A percentile compares a stretch with the other conserved stretches of the same genome.
Evolutionary conservation across 1,140 invertebrate genomes (phyloP).

Genomic region (Dendroctonus valens): DNA sequence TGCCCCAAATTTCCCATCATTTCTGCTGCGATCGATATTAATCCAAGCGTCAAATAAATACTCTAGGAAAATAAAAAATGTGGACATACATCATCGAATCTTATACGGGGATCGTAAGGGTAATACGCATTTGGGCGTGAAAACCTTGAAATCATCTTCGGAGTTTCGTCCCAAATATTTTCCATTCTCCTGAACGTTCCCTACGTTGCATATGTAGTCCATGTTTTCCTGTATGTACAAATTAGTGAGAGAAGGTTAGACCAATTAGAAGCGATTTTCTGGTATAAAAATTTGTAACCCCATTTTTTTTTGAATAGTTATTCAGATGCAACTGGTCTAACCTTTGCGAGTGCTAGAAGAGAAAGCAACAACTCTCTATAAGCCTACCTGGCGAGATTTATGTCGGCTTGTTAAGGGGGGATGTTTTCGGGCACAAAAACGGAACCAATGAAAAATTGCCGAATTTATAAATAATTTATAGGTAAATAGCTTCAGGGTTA

Average conservation of each 20-base stretch:
- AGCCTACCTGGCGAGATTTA: constrained; percentile 12
- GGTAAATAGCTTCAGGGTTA: constrained; percentile 21
- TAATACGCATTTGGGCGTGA: constrained; percentile 14
- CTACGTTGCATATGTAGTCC: constrained; percentile 46
- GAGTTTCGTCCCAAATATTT: constrained; percentile 24
- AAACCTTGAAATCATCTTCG: constrained; percentile 2
- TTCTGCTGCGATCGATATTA: constrained; percentile 2
- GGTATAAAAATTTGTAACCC: background rate
- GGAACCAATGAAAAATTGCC: constrained; percentile 20
- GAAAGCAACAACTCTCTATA: constrained; percentile 8
- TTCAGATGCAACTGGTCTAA: constrained; percentile 2
- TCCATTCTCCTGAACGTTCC: constrained; percentile 36
- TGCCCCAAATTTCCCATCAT: no score
- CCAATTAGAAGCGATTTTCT: background rate
- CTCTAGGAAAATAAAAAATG: constrained; percentile 6
- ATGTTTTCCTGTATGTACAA: constrained; percentile 38
- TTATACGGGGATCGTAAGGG: constrained; percentile 13
- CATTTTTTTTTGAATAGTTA: background rate
- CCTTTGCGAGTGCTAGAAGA: constrained; percentile 19
- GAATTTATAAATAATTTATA: constrained; percentile 29
- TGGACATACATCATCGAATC: constrained; percentile 16
- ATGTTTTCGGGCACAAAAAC: constrained; percentile 11
- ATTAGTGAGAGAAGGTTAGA: constrained; percentile 12
- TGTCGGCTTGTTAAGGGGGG: constrained; percentile 16
- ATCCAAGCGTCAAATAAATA: constrained; percentile 15